Evolutionary conservation across 2,797 vertebrate species (phyloP).

Genomic region (Silurus lanzhouensis): DNA sequence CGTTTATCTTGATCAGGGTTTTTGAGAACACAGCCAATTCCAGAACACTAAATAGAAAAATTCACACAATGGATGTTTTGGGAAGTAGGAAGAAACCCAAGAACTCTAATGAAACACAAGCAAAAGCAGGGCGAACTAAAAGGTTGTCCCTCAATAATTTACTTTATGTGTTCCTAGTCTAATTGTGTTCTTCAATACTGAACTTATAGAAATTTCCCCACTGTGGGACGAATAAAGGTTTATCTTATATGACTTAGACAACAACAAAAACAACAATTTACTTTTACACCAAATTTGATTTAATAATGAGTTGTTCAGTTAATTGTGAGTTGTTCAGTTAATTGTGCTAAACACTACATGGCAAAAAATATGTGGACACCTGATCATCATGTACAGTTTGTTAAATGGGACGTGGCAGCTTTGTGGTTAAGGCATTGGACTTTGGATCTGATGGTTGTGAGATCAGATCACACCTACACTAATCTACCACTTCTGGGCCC

Average conservation of each 20-base stretch:
- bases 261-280: neutral
- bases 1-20: no score
- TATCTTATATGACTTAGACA: neutral
- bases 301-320: neutral
- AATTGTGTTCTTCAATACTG: neutral
- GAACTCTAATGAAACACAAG: neutral
- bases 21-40: no score
- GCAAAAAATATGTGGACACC: neutral
- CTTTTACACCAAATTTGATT: no score
- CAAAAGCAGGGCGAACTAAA: neutral
- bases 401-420: no score
- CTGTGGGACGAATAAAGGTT: no score
- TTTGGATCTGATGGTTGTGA: no score
- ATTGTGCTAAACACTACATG: neutral
- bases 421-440: no score
- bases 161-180: no score
- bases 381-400: neutral
- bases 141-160: neutral
- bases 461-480: no score
- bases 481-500: no score
- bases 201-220: no score
- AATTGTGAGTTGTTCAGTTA: neutral
- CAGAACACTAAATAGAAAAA: no score
- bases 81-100: neutral
- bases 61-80: neutral